Evolutionary conservation across 1,140 invertebrate species (phyloP), one percentile per base, ranked within the genome.

Genomic region (Aphelenchoides besseyi): DNA sequence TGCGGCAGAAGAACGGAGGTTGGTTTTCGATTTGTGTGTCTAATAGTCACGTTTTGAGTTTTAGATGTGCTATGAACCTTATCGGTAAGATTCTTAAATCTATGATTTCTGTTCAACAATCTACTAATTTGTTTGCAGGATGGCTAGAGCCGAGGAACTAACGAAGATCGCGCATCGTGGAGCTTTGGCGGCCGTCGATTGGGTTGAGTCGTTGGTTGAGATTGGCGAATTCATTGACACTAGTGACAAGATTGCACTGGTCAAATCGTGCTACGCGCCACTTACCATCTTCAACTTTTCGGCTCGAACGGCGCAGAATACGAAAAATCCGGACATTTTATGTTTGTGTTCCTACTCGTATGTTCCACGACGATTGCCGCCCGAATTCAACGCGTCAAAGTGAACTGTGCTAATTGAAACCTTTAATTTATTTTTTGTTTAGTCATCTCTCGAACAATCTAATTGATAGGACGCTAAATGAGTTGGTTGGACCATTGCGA

Each of bases 211-310:
- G 8, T 63, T 84, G 41, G 70, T 74, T 9, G 82, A 84, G 73
- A 76, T 83, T 61, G 69, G 66, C 3, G 82, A 83, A 23, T 33
- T 79, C 26, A 57, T 73, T 23, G 81, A 84, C 23, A 83, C 82
- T 5, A 78, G 79, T 52, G 82, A 83, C 69, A 83, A 84, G 52
- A 78, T 82, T 8, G 64, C 82, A 2, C 59, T 83, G 28, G 79
- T 83, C 1, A 83, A 83, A 37, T 33, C 72, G 23, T 83, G 81
- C 61, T 83, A 84, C 29, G 79, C 80, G 1, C 81, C 81, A 9
- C 63, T 83, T 23, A 83, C 82, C 5, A 84, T 83, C 48, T 83
- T 83, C 77, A 83, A 83, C 54, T 79, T 84, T 57, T 81, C 82
- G n/a, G 82, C 81, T 1, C 36, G 81, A 35, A 83, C 81, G 12